Base-by-base conservation (phyloP, 2,888 invertebrate genomes). In the Conchocele bisecta region DNA sequence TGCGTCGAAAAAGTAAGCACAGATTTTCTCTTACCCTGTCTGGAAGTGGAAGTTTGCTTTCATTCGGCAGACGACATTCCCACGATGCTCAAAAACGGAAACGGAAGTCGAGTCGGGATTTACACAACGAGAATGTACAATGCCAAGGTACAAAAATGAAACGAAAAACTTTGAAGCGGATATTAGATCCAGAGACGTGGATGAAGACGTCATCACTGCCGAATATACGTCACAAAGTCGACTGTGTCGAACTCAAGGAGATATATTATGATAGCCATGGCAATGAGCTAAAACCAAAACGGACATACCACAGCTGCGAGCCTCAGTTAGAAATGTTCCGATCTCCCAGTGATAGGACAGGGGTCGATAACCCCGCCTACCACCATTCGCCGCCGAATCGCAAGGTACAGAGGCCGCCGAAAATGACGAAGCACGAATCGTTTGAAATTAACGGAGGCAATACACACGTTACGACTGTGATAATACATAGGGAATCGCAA, bases 151-250 rank as follows among this genome's bases (percentile, higher is more conserved):
- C 48, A 13, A 67, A 59, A 54, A 46, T 39, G n/a, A 72, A 77
- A 50, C 64, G 72, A 22, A 63, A 71, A 26, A 60, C 69, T 22
- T 44, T 72, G 46, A 60, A 61, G 33, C 46, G 65, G 50, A 33
- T 75, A 28, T 41, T 69, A 26, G 67, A 67, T 6, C 41, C 58
- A 5, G 83, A 83, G 42, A 56, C 81, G 5, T 84, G 84, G 84
- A 69, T 84, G 54, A 83, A 84, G 51, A 84, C 84, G 15, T 81
- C 83, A 11, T 84, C 84, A 0, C 50, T 84, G 22, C 84, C 84
- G n/a, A 83, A 83, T 67, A 84, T 84, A 35, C 59, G 77, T 64
- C 78, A 79, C n/a, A 79, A 76, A 48, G 58, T 73, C 11, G 75
- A 64, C 42, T 39, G 59, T 11, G 58, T 63, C 20, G 63, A 69